Evolutionary conservation across 2,888 invertebrate genomes (phyloP).

Genomic region (Caenorhabditis drosophilae): DNA sequence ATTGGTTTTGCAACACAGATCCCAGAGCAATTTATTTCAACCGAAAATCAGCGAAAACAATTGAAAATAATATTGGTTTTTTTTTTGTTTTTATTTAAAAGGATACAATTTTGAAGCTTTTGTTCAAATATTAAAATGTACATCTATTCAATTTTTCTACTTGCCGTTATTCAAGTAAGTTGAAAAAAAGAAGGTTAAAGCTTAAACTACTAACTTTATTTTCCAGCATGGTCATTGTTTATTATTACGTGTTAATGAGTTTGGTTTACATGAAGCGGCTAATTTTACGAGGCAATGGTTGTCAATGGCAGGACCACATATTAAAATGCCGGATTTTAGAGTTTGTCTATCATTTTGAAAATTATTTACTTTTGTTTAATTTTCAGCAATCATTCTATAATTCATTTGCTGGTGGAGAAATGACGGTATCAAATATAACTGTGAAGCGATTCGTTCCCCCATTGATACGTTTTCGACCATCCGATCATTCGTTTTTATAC

Average conservation of each 20-base stretch:
- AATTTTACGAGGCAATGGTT: conserved; percentile 66
- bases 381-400: conserved; percentile 54
- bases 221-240: not conserved
- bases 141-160: no score
- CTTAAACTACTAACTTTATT: no score
- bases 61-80: no score
- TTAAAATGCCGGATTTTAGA: conserved; percentile 55
- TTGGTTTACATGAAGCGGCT: conserved; percentile 60
- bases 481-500: conserved; percentile 60
- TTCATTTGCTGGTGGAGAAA: conserved; percentile 58
- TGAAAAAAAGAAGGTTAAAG: no score
- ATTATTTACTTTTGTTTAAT: not conserved
- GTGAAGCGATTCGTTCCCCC: conserved; percentile 59
- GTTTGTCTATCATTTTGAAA: conserved; percentile 10
- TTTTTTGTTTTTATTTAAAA: no score
- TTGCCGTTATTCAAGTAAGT: no score
- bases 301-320: conserved; percentile 54
- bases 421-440: conserved; percentile 55
- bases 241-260: conserved; percentile 56
- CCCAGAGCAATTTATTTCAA: no score
- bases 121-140: no score
- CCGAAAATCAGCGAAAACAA: no score
- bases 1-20: no score
- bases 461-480: conserved; percentile 59
- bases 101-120: no score